phyloP scores from a whole-genome alignment of 2,888 invertebrate genomes.

The Lasioglossum vierecki region DNA sequence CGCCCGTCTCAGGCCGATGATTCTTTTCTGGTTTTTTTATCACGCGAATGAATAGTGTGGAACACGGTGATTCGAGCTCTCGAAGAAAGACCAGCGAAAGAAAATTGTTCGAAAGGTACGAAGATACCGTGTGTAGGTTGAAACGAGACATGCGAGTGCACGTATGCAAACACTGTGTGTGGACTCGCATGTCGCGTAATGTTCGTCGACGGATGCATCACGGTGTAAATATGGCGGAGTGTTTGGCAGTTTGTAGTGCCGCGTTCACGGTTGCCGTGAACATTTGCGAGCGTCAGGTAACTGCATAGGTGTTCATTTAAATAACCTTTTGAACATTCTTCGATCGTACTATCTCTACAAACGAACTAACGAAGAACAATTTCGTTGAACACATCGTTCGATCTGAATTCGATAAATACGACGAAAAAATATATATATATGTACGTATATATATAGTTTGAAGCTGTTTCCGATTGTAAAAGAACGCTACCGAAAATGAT shows the following conservation, averaged over 20 bases:
- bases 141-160: slow-evolving; percentile 20
- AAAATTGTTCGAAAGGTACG: slow-evolving; percentile 39
- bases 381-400: not conserved
- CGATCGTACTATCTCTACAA: not conserved
- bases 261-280: not conserved
- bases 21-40: not conserved
- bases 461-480: not conserved
- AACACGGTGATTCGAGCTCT: slow-evolving; percentile 15
- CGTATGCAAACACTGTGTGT: not conserved
- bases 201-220: slow-evolving; percentile 59
- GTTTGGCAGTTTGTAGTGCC: slow-evolving; percentile 6
- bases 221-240: slow-evolving; percentile 29
- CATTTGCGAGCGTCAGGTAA: not conserved
- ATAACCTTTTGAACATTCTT: not conserved
- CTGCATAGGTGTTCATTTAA: not conserved
- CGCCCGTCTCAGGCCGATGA: not conserved
- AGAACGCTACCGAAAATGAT: not conserved
- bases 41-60: not conserved
- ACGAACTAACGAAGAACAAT: not conserved
- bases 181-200: slow-evolving; percentile 26
- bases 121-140: slow-evolving; percentile 33
- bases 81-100: slow-evolving; percentile 41
- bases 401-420: not conserved
- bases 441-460: not conserved
- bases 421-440: not conserved